Evolutionary conservation across 2,113 vertebrate genomes (phyloP).

Genomic region (Cinclus mexicanus): DNA sequence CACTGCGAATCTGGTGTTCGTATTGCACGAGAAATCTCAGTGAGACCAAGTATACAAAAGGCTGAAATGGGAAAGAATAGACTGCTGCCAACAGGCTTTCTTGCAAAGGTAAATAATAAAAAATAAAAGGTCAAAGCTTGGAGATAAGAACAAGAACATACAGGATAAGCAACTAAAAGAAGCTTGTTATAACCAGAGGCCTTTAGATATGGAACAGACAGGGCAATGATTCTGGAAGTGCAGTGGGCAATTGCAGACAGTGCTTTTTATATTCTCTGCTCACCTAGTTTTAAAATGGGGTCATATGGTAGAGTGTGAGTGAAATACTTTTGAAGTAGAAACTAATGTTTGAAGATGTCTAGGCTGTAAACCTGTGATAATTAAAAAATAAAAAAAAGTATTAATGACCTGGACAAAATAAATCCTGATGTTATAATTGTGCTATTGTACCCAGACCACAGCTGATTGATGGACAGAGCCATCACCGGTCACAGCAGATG

Average conservation of each 20-base stretch:
- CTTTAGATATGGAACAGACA: not conserved
- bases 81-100: conserved; percentile 1
- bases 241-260: not conserved
- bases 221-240: not conserved
- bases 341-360: not conserved
- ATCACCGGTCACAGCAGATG: not conserved
- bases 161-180: not conserved
- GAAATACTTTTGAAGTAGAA: not conserved
- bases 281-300: not conserved
- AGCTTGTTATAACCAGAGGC: not conserved
- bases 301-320: not conserved
- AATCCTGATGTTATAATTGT: not conserved
- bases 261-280: not conserved
- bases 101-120: conserved; percentile 28
- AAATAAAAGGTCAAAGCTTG: conserved; percentile 15
- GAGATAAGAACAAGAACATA: not conserved
- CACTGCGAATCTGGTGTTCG: not conserved
- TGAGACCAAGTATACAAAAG: not conserved
- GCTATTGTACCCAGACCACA: not conserved
- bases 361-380: not conserved
- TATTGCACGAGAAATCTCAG: not conserved
- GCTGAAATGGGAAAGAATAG: not conserved
- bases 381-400: not conserved
- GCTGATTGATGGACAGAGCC: not conserved
- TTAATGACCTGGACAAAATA: not conserved